Evolutionary conservation across 2,797 vertebrate genomes (phyloP).

Genomic region (Ceryle rudis): DNA sequence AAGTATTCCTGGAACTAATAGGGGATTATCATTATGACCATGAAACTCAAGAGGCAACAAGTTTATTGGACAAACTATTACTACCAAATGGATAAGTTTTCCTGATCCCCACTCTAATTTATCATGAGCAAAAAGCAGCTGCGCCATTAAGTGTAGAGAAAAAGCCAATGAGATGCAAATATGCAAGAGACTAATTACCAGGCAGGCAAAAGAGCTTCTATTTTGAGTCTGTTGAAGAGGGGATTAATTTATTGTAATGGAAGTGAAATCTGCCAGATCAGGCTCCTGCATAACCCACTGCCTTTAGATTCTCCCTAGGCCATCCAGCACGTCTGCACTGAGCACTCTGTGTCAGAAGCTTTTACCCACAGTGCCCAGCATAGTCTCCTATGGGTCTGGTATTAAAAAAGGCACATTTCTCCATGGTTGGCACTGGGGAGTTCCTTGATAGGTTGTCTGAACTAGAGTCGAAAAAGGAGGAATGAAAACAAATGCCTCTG

Average conservation of each 20-base stretch:
- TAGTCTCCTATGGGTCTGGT: neutral
- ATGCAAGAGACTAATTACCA: conserved; percentile 30
- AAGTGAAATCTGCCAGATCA: conserved; percentile 12
- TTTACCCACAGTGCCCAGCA: neutral
- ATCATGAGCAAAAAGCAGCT: conserved; percentile 36
- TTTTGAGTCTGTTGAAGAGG: conserved; percentile 18
- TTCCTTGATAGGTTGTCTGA: neutral
- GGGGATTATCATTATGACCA: neutral
- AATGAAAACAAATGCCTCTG: neutral
- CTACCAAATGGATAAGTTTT: neutral
- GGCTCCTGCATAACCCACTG: neutral
- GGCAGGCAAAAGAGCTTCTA: neutral
- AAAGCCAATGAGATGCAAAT: conserved; percentile 42
- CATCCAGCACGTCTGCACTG: neutral
- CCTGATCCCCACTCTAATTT: neutral
- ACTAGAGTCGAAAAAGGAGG: neutral
- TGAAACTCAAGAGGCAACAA: neutral
- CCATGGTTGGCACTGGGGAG: neutral
- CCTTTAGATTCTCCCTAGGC: neutral
- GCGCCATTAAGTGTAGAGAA: neutral
- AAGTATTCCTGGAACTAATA: conserved; percentile 25
- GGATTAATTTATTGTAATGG: conserved; percentile 32
- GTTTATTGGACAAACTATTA: neutral
- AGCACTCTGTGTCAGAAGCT: neutral
- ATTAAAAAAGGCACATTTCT: neutral